These are phyloP conservation scores for Triplophysa siluroides DNA, from an alignment of 2,113 vertebrate genomes.

Conservation along the genomic window DNA sequence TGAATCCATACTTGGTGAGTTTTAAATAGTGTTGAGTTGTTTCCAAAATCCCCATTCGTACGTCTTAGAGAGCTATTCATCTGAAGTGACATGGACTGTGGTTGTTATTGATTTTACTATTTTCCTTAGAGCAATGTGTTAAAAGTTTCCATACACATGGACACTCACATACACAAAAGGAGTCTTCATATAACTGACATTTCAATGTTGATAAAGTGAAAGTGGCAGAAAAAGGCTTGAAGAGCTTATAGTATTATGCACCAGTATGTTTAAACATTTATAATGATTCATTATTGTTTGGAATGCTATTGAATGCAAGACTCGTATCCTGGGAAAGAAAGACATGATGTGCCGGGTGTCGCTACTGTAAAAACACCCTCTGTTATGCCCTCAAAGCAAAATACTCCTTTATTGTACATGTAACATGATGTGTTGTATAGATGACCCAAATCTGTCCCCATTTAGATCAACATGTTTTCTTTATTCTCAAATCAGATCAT, in stretches of 20 bases:
- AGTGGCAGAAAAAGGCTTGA: neutral
- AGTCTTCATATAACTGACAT: neutral
- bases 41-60: neutral
- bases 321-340: neutral
- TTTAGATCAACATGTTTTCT: neutral
- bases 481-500: neutral
- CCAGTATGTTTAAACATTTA: neutral
- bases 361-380: neutral
- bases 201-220: conserved; percentile 6
- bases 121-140: neutral
- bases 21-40: conserved; percentile 5
- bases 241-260: neutral
- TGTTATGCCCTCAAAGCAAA: neutral
- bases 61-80: neutral
- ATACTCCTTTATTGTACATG: neutral
- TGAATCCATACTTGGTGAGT: conserved; percentile 8
- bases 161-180: neutral
- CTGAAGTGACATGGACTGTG: conserved; percentile 21
- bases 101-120: conserved; percentile 14
- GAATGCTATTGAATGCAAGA: conserved; percentile 9
- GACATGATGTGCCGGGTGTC: neutral
- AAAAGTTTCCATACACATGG: conserved; percentile 2
- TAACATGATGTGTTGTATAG: neutral
- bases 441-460: neutral
- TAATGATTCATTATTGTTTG: conserved; percentile 10